Conservation (phyloP, 2,113 vertebrate species). For the Limanda limanda region DNA sequence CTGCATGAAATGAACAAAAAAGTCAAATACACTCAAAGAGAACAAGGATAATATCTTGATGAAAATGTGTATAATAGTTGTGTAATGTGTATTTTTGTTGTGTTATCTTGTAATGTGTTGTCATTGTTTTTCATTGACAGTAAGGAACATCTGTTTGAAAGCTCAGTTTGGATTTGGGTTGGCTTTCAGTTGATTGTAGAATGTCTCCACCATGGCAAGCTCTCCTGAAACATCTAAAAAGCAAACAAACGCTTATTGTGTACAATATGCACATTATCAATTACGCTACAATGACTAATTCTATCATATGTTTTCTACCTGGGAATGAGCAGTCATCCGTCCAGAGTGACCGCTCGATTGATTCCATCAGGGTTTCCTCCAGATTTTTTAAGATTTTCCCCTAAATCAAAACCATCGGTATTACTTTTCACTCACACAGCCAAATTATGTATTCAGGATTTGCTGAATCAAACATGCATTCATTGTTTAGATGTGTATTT, state of each 20-base stretch:
- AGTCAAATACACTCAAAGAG: too few relatives aligned
- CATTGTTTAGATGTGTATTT: neutral
- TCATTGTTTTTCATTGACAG: too few relatives aligned
- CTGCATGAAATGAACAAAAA: too few relatives aligned
- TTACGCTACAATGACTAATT: neutral
- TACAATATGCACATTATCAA: neutral
- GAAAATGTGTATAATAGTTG: too few relatives aligned
- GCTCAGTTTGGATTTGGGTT: neutral
- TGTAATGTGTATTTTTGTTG: too few relatives aligned
- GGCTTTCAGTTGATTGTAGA: neutral
- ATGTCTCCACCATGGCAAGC: neutral
- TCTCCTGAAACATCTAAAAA: slow-evolving; percentile 29
- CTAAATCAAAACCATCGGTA: slow-evolving; percentile 19
- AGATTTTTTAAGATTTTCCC: neutral
- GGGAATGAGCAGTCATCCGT: slow-evolving; percentile 21
- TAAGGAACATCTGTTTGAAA: too few relatives aligned
- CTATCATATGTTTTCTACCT: slow-evolving; percentile 24
- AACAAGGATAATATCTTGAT: too few relatives aligned
- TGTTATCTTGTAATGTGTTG: too few relatives aligned
- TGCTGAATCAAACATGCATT: neutral
- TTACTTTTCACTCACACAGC: neutral
- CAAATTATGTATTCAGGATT: neutral
- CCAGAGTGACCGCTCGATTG: slow-evolving; percentile 41
- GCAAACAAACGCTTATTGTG: neutral
- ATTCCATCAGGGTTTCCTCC: neutral